Conservation (phyloP, 2,113 vertebrate genomes). For the Paradoxurus hermaphroditus region DNA sequence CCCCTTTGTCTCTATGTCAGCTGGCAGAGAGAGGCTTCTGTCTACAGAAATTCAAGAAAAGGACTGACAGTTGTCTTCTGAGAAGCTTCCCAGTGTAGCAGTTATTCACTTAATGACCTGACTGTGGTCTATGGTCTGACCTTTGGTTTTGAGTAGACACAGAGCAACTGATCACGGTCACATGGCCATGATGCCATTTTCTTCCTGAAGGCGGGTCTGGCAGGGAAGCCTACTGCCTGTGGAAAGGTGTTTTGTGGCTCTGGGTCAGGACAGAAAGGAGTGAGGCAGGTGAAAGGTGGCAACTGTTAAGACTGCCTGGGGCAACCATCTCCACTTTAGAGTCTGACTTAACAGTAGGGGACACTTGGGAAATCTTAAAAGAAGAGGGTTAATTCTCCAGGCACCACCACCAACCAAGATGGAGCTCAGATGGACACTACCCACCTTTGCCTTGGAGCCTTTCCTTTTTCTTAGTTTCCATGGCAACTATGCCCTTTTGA, state of each 20-base stretch:
- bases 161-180: no score
- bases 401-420: background rate
- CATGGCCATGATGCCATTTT: background rate
- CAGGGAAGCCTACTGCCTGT: background rate
- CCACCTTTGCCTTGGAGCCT: background rate
- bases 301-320: background rate
- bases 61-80: background rate
- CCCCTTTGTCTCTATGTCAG: background rate
- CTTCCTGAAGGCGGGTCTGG: background rate
- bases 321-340: no score
- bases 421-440: background rate
- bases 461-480: background rate
- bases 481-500: background rate
- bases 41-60: background rate
- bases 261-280: background rate
- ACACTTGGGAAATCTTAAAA: background rate
- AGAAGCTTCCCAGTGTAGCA: background rate
- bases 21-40: background rate
- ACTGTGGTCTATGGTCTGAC: background rate
- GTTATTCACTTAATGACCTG: background rate
- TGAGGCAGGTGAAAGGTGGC: background rate
- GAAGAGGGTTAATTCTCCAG: background rate
- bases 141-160: background rate
- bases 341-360: background rate
- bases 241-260: background rate